Evolutionary conservation across 1,140 invertebrate species (phyloP).

Genomic region (Dinothrombium tinctorium): DNA sequence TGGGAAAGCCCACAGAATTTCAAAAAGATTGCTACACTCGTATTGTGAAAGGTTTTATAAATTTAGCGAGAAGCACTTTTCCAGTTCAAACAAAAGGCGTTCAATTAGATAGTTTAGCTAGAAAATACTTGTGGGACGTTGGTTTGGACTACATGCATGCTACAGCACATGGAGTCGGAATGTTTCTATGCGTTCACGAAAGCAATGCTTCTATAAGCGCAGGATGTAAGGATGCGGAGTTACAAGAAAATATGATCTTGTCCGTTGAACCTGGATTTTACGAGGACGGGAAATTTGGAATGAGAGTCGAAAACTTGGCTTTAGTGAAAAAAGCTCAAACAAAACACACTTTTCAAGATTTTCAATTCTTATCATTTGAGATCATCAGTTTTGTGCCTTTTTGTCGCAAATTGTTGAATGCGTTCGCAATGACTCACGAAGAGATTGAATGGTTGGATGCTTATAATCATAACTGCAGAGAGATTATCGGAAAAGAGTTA

Average conservation of each 20-base stretch:
- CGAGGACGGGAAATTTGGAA: slow-evolving; percentile 61
- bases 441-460: slow-evolving; percentile 45
- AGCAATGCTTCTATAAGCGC: slow-evolving; percentile 57
- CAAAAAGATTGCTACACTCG: slow-evolving; percentile 72
- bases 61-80: slow-evolving; percentile 48
- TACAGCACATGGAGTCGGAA: slow-evolving; percentile 87
- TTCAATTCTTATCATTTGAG: slow-evolving; percentile 57
- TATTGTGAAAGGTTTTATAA: slow-evolving; percentile 73
- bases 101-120: slow-evolving; percentile 61
- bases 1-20: slow-evolving; percentile 48
- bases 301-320: slow-evolving; percentile 76
- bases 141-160: slow-evolving; percentile 89
- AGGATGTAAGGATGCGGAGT: slow-evolving; percentile 45
- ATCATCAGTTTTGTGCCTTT: slow-evolving; percentile 81
- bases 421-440: slow-evolving; percentile 37
- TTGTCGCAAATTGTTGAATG: slow-evolving; percentile 58
- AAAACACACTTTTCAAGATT: slow-evolving; percentile 24
- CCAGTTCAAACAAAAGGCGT: slow-evolving; percentile 32
- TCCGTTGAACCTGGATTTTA: slow-evolving; percentile 59
- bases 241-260: slow-evolving; percentile 68
- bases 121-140: slow-evolving; percentile 62
- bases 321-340: slow-evolving; percentile 42
- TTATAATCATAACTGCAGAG: slow-evolving; percentile 44
- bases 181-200: slow-evolving; percentile 91
- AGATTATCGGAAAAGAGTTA: slow-evolving; percentile 43